Conservation (phyloP, 1,140 invertebrate species). For the Euura lappo region DNA sequence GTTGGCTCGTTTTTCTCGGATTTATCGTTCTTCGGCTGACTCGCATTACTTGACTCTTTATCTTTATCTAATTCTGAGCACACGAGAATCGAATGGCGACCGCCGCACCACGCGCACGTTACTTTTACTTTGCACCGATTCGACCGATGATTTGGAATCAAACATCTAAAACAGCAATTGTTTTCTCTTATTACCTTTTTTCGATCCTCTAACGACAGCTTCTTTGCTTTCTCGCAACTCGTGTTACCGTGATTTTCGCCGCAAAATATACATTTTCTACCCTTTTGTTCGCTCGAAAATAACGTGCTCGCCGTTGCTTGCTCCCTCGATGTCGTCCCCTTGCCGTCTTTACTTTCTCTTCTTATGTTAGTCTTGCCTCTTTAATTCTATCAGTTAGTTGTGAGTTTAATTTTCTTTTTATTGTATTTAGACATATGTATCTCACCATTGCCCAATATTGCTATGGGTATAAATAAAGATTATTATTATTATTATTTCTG, state of each 20-base stretch:
- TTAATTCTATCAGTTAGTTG: too few relatives aligned
- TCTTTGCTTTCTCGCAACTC: slow-evolving; percentile 5
- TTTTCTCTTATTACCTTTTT: slow-evolving; percentile 19
- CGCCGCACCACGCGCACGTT: slow-evolving; percentile 21
- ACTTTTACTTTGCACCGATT: slow-evolving; percentile 16
- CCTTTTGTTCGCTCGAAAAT: slow-evolving; percentile 9
- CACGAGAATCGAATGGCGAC: slow-evolving; percentile 20
- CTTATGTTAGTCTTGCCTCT: too few relatives aligned
- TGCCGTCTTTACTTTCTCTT: slow-evolving; percentile 18
- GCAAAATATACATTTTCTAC: slow-evolving; percentile 11
- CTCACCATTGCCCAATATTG: too few relatives aligned
- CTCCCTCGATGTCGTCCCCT: slow-evolving; percentile 13
- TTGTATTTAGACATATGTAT: too few relatives aligned
- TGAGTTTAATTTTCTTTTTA: too few relatives aligned
- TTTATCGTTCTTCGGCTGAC: slow-evolving; percentile 10
- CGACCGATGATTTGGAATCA: slow-evolving; percentile 9
- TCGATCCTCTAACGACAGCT: not conserved
- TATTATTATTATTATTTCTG: too few relatives aligned
- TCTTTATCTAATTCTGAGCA: slow-evolving; percentile 19
- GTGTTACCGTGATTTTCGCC: not conserved
- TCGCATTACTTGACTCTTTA: not conserved
- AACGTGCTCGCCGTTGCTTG: not conserved
- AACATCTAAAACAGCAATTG: slow-evolving; percentile 23
- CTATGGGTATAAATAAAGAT: too few relatives aligned
- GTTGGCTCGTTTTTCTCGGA: slow-evolving; percentile 1